Evolutionary conservation across 1,140 invertebrate genomes (phyloP), one percentile per base, ranked within the genome.

Genomic region (Drosophila lacertosa): DNA sequence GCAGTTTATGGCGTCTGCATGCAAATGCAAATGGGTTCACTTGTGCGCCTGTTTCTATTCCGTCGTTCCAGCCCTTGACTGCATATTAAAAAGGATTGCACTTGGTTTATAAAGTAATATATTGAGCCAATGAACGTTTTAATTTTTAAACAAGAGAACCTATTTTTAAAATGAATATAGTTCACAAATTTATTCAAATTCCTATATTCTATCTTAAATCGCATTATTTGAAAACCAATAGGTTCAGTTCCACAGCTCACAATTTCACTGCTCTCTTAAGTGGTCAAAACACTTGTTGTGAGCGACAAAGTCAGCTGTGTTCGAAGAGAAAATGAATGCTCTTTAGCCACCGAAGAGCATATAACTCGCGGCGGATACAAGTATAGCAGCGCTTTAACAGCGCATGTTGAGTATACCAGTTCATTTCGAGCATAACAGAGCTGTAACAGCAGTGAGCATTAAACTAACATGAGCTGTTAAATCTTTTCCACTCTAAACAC

Each of bases 1-100:
- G 74, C 70, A 82, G 64, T 82, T 82, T 83, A 82, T 82, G 79
- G 57, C 48, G 79, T 82, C 79, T 82, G 79, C 70, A 83, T 82
- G 79, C 65, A 82, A 82, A 81, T 81, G 78, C 65, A 82, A 82
- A 81, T 81, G 78, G 68, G 63, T 60, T 68, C 73, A 53, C 62
- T 82, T 67, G 32, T 37, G 67, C 57, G 67, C 67, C 59, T 82
- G 53, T 73, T 81, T 72, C 73, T 32, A 44, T 80, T 71, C 63
- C 55, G 58, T 64, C 58, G 66, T 54, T 79, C 10, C 35, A 29
- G 13, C 2, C 16, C 6, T 15, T n/a, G n/a, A n/a, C n/a, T n/a
- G n/a, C n/a, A n/a, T n/a, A n/a, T n/a, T n/a, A n/a, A n/a, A n/a
- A n/a, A n/a, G n/a, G n/a, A n/a, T n/a, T n/a, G n/a, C n/a, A n/a